Evolutionary conservation across 1,140 invertebrate species (phyloP), one percentile per base, ranked within the genome.

Genomic region (Caenorhabditis remanei): DNA sequence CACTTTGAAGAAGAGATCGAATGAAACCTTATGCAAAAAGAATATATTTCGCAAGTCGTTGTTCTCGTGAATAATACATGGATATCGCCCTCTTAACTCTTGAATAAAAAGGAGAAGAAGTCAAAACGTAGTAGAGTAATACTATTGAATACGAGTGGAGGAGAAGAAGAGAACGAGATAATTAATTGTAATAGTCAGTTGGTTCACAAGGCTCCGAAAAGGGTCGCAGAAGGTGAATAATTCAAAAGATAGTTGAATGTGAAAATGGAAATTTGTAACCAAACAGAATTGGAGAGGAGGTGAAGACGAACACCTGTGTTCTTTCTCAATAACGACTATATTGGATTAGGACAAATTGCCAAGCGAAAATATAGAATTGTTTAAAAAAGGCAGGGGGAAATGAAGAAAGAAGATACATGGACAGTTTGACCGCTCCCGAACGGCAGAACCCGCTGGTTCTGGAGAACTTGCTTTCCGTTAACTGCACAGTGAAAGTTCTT

Each of bases 161-260:
- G 56, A 9, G 56, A n/a, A n/a, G 8, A 61, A 9, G 19, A 61
- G 21, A 61, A n/a, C 56, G 24, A 19, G 65, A 67, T 71, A 71
- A 43, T 71, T 71, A 71, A 71, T 43, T 71, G 65, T 71, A 71
- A 71, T 43, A 43, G 65, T 19, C 40, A 7, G 41, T 8, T 58
- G 8, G 56, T 58, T 8, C 3, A 3, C 13, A 53, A 58, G 56
- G 56, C n/a, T 58, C 56, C 16, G 11, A n/a, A 58, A n/a, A 7
- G 19, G 56, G n/a, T 14, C 8, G 7, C n/a, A 58, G 16, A 58
- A n/a, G 16, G 61, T 65, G 61, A 65, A 65, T 65, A 40, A 65
- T 65, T 65, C 24, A 65, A 13, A 65, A 65, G 8, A 21, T n/a
- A n/a, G 19, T 21, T 8, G n/a, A 58, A 21, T n/a, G 56, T 5